phyloP scores from a whole-genome alignment of 2,888 invertebrate genomes.

The Apomyelois bistriatella region DNA sequence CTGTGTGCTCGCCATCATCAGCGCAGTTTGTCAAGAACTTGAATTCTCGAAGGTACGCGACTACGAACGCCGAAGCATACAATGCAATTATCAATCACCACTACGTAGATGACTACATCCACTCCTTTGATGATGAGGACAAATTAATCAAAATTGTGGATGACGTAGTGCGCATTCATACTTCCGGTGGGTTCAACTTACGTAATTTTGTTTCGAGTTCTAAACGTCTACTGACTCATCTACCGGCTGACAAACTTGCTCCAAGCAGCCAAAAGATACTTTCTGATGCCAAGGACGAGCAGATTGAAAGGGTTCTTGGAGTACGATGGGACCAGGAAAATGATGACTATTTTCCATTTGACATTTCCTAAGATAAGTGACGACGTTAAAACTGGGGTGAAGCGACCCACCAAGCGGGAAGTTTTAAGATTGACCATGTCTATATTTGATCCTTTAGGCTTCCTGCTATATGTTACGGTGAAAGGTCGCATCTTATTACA shows the following conservation, averaged over 20 bases:
- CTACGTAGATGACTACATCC: conserved; percentile 12
- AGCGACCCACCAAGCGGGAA: conserved; percentile 2
- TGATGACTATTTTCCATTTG: too few species aligned
- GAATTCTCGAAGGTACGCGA: too few species aligned
- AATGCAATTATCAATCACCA: too few species aligned
- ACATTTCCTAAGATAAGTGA: neutral
- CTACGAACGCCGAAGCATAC: too few species aligned
- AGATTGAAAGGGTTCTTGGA: conserved; percentile 5
- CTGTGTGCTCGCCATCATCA: conserved; percentile 8
- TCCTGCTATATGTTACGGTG: neutral
- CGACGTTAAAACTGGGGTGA: neutral
- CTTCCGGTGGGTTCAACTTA: conserved; percentile 2
- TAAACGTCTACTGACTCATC: conserved; percentile 2
- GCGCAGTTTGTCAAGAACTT: conserved; percentile 7
- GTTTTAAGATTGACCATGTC: neutral
- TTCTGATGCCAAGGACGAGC: neutral
- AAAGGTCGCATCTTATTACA: neutral
- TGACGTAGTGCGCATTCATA: neutral
- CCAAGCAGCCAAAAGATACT: neutral
- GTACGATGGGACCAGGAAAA: neutral
- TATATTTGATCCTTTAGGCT: conserved; percentile 5
- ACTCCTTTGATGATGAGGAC: conserved; percentile 1
- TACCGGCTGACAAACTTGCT: conserved; percentile 8
- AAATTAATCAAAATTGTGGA: neutral
- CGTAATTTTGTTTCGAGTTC: conserved; percentile 14